These are phyloP conservation scores for Cinclus cinclus DNA, from an alignment of 2,113 vertebrate genomes.

Conservation along the genomic window DNA sequence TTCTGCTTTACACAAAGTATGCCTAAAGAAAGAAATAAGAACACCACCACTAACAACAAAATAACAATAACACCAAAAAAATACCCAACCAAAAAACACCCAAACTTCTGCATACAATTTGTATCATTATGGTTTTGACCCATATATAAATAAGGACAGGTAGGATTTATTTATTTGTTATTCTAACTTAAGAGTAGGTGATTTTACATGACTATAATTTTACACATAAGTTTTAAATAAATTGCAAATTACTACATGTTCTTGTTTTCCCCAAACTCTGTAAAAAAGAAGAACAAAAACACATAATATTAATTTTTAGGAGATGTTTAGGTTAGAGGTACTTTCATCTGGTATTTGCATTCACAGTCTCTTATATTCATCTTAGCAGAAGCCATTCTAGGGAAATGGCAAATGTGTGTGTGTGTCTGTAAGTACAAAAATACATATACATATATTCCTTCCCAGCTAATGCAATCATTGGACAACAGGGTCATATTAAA, in stretches of 20 bases:
- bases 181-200: background rate
- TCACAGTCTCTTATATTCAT: background rate
- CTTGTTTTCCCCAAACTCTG: background rate
- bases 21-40: background rate
- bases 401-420: background rate
- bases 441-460: background rate
- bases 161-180: background rate
- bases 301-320: accelerated
- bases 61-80: background rate
- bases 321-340: background rate
- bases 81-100: background rate
- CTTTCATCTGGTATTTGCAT: background rate
- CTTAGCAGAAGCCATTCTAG: background rate
- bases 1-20: background rate
- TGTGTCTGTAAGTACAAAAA: background rate
- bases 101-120: background rate
- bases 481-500: background rate
- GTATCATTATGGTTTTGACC: background rate
- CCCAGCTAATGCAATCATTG: background rate
- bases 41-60: no score
- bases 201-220: background rate
- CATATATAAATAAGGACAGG: background rate
- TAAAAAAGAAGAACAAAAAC: background rate
- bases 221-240: background rate
- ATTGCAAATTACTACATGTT: background rate